A percentile compares a stretch with the other conserved stretches of the same genome.
phyloP scores from a whole-genome alignment of 1,140 invertebrate genomes.

The Drosophila yakuba region DNA sequence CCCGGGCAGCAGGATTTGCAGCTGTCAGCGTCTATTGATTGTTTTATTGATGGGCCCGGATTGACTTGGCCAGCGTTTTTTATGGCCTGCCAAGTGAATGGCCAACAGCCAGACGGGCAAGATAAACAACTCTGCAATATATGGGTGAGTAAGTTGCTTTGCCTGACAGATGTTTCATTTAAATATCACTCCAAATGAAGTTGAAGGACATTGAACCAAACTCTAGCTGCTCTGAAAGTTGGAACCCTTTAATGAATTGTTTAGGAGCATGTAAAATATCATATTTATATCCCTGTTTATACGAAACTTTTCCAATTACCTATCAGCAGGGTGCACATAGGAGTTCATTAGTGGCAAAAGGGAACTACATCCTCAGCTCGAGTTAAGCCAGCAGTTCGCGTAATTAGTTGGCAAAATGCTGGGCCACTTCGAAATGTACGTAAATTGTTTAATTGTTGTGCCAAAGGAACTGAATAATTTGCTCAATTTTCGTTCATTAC shows the following conservation, averaged over 20 bases:
- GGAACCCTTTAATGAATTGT: no score
- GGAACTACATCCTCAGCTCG: conserved; percentile 11
- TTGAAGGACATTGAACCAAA: no score
- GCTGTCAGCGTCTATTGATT: conserved; percentile 80
- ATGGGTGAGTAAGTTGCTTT: conserved; percentile 39
- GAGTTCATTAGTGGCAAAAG: conserved; percentile 6
- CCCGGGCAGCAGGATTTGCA: conserved; percentile 57
- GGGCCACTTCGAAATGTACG: conserved; percentile 59
- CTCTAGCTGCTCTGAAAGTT: no score
- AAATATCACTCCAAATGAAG: conserved; percentile 1
- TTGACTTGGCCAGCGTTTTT: conserved; percentile 37
- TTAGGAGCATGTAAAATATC: neutral
- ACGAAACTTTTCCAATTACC: neutral
- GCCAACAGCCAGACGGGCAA: conserved; percentile 39
- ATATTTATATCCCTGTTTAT: neutral
- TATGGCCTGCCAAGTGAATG: conserved; percentile 61
- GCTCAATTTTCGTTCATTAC: conserved; percentile 75
- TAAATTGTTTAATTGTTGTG: conserved; percentile 80
- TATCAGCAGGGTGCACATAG: conserved; percentile 4
- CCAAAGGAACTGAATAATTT: conserved; percentile 76
- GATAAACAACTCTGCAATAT: conserved; percentile 41
- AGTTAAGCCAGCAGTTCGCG: conserved; percentile 17
- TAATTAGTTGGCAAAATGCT: conserved; percentile 76
- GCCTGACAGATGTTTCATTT: conserved; percentile 8
- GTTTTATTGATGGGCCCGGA: conserved; percentile 72